Evolutionary conservation across 1,140 invertebrate species (phyloP), one percentile per base, ranked within the genome.

Genomic region (Brachionus manjavacas): DNA sequence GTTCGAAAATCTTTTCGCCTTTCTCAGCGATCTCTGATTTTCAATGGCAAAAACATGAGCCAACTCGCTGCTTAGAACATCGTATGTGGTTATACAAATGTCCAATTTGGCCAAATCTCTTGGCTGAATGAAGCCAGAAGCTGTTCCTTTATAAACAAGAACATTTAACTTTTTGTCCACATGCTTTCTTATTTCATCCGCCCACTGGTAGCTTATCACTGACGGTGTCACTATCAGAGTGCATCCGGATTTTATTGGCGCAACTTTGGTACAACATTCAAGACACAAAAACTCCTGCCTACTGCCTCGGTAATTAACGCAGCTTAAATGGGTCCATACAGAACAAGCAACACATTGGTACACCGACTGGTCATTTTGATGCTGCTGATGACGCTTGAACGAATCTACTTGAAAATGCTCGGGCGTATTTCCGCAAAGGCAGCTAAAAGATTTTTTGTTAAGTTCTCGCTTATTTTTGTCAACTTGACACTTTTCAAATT

Each of bases 191-290:
- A 94, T 93, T 87, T 95, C 94, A n/a, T 92, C 90, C 7, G 91
- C 89, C 94, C 94, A 95, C 87, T 95, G 94, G 85, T 91, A 89
- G 81, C 91, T 90, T 25, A 95, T 93, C 43, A 92, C 90, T 9
- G 86, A 86, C 23, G 94, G 94, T 0, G 93, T 91, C n/a, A 95
- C 92, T 85, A 95, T 94, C 39, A 95, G 88, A 3, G 94, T 94
- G 87, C 86, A 46, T 90, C 86, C 9, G 89, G 89, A 76, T 28
- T 49, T 76, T 23, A 76, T 31, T 9, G 72, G 90, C 91, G 92
- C 87, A 93, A 94, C 85, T 93, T 91, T 2, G 92, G 92, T 88
- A 86, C 85, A 81, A 88, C 87, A 3, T 86, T 86, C 78, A 88
- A 85, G 85, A 91, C 88, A 81, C 20, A 81, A 68, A 68, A 81